Conservation (phyloP, 2,888 invertebrate genomes). For the Hirtodrosophila alboralis region DNA sequence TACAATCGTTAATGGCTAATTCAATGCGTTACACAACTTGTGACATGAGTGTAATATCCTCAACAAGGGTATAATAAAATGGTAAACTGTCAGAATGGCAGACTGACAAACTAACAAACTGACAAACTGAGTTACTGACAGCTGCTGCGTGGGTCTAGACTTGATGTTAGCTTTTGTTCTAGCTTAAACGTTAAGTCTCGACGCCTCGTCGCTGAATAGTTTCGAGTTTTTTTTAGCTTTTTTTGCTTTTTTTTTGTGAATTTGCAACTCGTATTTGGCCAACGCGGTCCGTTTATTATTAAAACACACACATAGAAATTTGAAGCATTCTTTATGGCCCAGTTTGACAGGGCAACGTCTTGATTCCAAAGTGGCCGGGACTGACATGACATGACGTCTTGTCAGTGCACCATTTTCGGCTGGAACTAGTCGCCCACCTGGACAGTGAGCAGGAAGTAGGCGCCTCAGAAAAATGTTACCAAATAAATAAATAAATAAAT, state of each 20-base stretch:
- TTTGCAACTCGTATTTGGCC: conserved; percentile 68
- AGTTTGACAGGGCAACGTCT: conserved; percentile 28
- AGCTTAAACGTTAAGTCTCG: conserved; percentile 49
- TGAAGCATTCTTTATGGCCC: conserved; percentile 55
- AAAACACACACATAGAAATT: conserved; percentile 41
- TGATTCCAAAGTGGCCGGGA: conserved; percentile 43
- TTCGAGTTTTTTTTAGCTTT: conserved; percentile 20
- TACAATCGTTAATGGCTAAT: too few relatives aligned
- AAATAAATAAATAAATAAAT: neutral
- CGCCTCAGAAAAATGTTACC: conserved; percentile 12
- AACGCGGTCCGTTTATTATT: conserved; percentile 39
- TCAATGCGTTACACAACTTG: too few relatives aligned
- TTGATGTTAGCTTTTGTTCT: conserved; percentile 61
- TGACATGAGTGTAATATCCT: too few relatives aligned
- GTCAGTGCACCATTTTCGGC: conserved; percentile 61
- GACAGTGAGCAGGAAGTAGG: conserved; percentile 51
- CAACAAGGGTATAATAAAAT: too few relatives aligned
- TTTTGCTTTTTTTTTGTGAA: too few relatives aligned
- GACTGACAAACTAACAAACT: conserved; percentile 29
- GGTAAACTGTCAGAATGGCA: conserved; percentile 15
- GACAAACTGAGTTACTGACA: conserved; percentile 61
- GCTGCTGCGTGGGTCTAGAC: conserved; percentile 62
- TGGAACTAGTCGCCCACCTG: conserved; percentile 50
- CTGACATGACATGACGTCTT: conserved; percentile 57
- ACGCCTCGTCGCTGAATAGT: conserved; percentile 63